These are phyloP conservation scores for Sepiola atlantica DNA, from an alignment of 2,888 invertebrate species.

Conservation along the genomic window DNA sequence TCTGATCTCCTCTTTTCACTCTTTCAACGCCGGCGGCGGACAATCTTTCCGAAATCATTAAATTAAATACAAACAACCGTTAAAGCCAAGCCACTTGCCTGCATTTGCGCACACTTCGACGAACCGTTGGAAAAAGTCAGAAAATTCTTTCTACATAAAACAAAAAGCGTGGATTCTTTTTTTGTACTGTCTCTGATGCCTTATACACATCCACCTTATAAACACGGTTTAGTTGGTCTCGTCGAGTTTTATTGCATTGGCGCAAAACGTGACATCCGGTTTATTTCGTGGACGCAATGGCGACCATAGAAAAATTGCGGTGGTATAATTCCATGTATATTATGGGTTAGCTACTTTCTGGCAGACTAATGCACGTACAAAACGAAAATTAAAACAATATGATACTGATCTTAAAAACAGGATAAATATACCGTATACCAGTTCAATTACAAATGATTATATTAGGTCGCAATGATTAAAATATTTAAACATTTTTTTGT, in stretches of 20 bases:
- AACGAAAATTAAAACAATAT: too few relatives aligned
- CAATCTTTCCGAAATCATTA: background rate
- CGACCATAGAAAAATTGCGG: too few relatives aligned
- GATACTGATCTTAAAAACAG: too few relatives aligned
- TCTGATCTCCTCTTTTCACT: background rate
- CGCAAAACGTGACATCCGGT: background rate
- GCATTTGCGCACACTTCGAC: background rate
- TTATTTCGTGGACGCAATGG: background rate
- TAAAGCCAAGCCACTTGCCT: background rate
- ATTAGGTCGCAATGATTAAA: too few relatives aligned
- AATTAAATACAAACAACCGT: conserved; percentile 19
- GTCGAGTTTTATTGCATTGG: background rate
- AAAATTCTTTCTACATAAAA: background rate
- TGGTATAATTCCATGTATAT: too few relatives aligned
- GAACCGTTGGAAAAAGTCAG: background rate
- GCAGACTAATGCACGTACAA: too few relatives aligned
- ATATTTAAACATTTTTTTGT: too few relatives aligned
- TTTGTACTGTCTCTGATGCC: background rate
- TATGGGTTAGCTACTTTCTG: too few relatives aligned
- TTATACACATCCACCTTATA: background rate
- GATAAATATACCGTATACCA: too few relatives aligned
- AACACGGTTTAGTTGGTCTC: background rate
- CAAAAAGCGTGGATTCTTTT: background rate
- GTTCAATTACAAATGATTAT: too few relatives aligned
- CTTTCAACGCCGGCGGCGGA: background rate